Base-by-base conservation (phyloP, 2,797 vertebrate genomes). In the Knipowitschia caucasica region DNA sequence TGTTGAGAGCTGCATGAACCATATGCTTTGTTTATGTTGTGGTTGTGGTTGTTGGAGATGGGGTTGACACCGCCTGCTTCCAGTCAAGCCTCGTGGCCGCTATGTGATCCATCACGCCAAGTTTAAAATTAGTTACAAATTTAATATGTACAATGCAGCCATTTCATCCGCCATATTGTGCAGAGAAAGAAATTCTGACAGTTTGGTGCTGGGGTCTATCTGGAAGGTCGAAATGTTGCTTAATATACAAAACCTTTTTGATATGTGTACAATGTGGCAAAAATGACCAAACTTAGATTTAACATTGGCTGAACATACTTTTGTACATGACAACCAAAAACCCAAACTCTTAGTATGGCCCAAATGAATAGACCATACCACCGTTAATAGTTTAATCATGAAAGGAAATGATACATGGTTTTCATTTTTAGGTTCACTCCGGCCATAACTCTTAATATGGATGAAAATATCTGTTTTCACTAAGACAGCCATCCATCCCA, bases 121-220 rank as follows among this genome's bases (percentile, higher is more conserved):
- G 91, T 80, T 82, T 90, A 91, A 94, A 96, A 95, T 96, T 93
- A 92, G 93, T 85, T 94, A 93, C 93, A 95, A 95, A 95, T 94
- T 94, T 91, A 78, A 83, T 90, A 89, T 92, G 89, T 89, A 91
- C 87, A 88, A 80, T 64, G 73, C 78, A 91, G 89, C 88, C 92
- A n/a, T n/a, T n/a, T n/a, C n/a, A 91, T 92, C 86, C 85, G 64
- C 83, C 81, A 78, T 66, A 90, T 89, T 81, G 78, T 81, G 80
- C 78, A 90, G 88, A 92, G 89, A 88, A 91, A 83, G 90, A 90
- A 92, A 92, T 80, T 85, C 79, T 85, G 70, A 84, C 82, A 89
- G 91, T 92, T 93, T 94, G 91, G 94, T 81, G 71, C 56, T 49
- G 72, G 85, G 71, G 88, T 89, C 87, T 91, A 64, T 69, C 81